phyloP scores from a whole-genome alignment of 1,140 invertebrate species.

The Drosophila tsacasi region DNA sequence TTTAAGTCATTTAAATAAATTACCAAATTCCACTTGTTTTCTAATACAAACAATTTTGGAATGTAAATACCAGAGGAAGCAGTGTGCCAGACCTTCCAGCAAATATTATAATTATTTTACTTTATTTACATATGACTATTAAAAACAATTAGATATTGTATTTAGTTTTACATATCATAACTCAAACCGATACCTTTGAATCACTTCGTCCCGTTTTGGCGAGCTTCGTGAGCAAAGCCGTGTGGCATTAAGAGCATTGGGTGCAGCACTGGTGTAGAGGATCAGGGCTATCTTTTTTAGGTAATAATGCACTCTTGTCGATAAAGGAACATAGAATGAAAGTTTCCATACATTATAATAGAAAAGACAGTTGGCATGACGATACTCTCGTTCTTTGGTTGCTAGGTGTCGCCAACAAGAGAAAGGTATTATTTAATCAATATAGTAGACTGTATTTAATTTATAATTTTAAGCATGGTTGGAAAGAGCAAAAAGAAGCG shows the following conservation, averaged over 20 bases:
- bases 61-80: not conserved
- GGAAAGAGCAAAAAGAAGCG: slow-evolving; percentile 86
- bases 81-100: not conserved
- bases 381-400: slow-evolving; percentile 11
- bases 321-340: not conserved
- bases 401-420: not conserved
- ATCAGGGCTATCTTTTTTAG: not conserved
- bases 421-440: slow-evolving; percentile 29
- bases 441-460: not conserved
- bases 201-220: not conserved
- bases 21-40: not conserved
- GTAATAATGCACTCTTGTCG: not conserved
- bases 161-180: not conserved
- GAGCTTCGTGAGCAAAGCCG: not conserved
- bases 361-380: not conserved
- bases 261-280: not conserved
- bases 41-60: not conserved
- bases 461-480: slow-evolving; percentile 63
- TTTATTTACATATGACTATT: not conserved
- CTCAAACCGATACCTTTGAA: not conserved
- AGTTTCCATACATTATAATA: not conserved
- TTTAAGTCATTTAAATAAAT: slow-evolving; percentile 19
- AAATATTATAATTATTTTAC: not conserved
- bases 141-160: not conserved
- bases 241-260: not conserved